Percentiles rank a stretch among this genome's conserved stretches.
Conservation (phyloP, 37 sponge, comb jelly and placozoan genomes). For the Spongilla lacustris region DNA sequence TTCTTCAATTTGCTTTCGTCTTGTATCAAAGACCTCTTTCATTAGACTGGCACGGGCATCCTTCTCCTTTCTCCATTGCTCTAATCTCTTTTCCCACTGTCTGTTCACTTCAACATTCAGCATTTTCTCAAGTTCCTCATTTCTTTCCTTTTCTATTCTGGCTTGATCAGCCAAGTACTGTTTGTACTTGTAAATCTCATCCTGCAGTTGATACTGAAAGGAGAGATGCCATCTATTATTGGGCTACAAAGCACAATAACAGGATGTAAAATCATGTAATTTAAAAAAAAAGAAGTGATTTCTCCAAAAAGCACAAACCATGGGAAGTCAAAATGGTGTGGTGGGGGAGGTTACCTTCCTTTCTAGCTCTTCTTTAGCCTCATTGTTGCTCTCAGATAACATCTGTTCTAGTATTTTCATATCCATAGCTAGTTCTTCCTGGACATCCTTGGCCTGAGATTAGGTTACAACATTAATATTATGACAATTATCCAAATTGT, state of each 20-base stretch:
- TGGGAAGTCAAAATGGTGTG: background rate
- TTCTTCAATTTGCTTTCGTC: slow-evolving; percentile 83
- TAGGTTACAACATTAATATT: background rate
- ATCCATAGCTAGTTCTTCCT: slow-evolving; percentile 95
- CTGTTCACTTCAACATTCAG: slow-evolving; percentile 88
- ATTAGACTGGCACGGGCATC: slow-evolving; percentile 90
- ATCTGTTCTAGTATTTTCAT: slow-evolving; percentile 96
- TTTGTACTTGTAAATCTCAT: slow-evolving; percentile 80
- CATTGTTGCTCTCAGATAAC: slow-evolving; percentile 77
- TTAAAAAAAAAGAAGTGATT: background rate
- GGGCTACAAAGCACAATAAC: background rate
- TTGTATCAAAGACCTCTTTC: slow-evolving; percentile 83
- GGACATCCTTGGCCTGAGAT: slow-evolving; percentile 83
- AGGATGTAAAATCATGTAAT: background rate
- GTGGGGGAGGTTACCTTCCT: slow-evolving; percentile 56
- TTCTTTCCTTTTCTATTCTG: slow-evolving; percentile 73
- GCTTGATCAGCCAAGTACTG: slow-evolving; percentile 77
- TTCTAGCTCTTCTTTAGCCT: slow-evolving; percentile 71
- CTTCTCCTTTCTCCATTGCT: slow-evolving; percentile 91
- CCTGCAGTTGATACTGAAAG: slow-evolving; percentile 63
- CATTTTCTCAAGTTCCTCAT: slow-evolving; percentile 86
- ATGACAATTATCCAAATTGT: too few species aligned
- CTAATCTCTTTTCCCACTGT: slow-evolving; percentile 85
- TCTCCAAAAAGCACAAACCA: too few species aligned
- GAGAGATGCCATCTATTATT: background rate